Evolutionary conservation across 2,797 vertebrate species (phyloP), one percentile per base, ranked within the genome.

Genomic region (Hyperoplus lanceolatus): DNA sequence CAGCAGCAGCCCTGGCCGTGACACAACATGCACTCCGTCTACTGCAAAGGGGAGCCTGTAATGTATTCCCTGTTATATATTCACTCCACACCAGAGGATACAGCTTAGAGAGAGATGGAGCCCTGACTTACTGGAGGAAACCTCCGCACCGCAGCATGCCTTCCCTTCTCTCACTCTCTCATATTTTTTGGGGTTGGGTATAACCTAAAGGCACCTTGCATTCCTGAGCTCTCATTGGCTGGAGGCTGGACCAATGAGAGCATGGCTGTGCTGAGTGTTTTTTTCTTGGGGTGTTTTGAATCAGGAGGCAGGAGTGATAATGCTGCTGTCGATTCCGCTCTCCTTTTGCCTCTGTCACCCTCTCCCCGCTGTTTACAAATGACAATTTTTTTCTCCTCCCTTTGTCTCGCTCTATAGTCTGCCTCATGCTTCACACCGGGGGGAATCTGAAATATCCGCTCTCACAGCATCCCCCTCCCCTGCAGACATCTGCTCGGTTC

Each of bases 181-280:
- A 72, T 75, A 86, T 88, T 90, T 93, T 94, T 94, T 94, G 86
- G 91, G 94, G 89, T 90, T 94, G 92, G 90, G 85, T 92, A 92
- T 92, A 94, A 93, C 90, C 90, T 94, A 94, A 94, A 95, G 93
- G 94, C 94, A 94, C 94, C 92, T 93, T 94, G 93, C 89, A 87
- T 91, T 86, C 73, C 81, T 59, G 56, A 18, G 74, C 80, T 15
- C 8, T 54, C 86, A 95, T 95, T 93, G 93, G 94, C 86, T 53
- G 63, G 29, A 53, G 72, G 48, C 71, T 86, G 58, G 10, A 66
- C 94, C 93, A 93, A 94, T 94, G 80, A 83, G 66, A 82, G 61
- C 29, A 62, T 29, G 63, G 13, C 46, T 1, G 71, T 87, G 83
- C 75, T 12, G 83, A 88, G 82, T 46, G 3, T 91, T 90, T 94